phyloP scores from a whole-genome alignment of 2,797 vertebrate genomes.

The Coreius guichenoti region DNA sequence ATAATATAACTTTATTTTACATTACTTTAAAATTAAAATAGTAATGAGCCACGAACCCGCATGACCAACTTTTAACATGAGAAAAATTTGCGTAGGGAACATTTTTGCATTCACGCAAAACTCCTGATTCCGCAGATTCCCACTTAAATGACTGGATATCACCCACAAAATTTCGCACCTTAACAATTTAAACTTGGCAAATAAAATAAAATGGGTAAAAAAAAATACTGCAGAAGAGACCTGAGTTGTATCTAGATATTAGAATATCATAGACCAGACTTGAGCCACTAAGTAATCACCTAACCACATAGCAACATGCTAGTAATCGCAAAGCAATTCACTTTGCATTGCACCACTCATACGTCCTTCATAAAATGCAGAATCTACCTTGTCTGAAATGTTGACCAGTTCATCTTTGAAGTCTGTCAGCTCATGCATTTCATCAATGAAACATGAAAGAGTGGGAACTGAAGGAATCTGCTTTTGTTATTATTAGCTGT shows the following conservation, averaged over 20 bases:
- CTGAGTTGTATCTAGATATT: neutral
- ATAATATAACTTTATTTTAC: neutral
- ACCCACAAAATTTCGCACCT: neutral
- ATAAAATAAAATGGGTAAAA: neutral
- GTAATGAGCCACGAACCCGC: neutral
- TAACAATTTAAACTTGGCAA: neutral
- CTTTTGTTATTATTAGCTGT: conserved; percentile 5
- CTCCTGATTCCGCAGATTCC: neutral
- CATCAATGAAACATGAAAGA: neutral
- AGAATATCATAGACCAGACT: neutral
- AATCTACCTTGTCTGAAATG: neutral
- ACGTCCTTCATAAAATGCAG: neutral
- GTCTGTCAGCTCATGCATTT: neutral
- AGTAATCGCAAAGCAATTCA: neutral
- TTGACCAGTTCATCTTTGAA: neutral
- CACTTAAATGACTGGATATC: neutral
- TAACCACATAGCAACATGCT: neutral
- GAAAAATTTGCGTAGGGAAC: no score
- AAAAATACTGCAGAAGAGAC: neutral
- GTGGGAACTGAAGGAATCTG: neutral
- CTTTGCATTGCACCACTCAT: neutral
- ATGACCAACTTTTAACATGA: neutral
- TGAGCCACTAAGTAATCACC: neutral
- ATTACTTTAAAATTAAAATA: neutral
- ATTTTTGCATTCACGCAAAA: neutral